Percentiles rank a stretch among this genome's conserved stretches.
Evolutionary conservation across 2,888 invertebrate genomes (phyloP).

Genomic region (Tromatobia lineatoria): DNA sequence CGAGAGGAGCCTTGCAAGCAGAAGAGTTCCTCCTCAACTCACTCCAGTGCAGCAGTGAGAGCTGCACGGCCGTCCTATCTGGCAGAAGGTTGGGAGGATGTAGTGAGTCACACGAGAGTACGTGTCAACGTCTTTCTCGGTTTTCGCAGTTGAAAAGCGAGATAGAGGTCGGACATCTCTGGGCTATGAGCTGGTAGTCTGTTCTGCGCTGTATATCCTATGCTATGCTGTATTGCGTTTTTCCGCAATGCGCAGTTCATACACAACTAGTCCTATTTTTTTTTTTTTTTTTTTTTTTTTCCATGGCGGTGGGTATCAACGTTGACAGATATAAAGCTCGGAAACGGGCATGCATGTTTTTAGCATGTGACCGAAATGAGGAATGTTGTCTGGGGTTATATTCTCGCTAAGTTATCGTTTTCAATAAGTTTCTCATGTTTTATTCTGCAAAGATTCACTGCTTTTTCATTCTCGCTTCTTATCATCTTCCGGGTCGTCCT

Average conservation of each 20-base stretch:
- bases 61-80: neutral
- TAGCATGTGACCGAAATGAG: slow-evolving; percentile 36
- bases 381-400: slow-evolving; percentile 41
- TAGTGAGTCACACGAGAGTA: slow-evolving; percentile 47
- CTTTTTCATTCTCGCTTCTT: neutral
- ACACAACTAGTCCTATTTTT: slow-evolving; percentile 4
- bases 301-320: neutral
- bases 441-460: slow-evolving; percentile 5
- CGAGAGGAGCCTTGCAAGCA: slow-evolving; percentile 31
- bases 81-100: slow-evolving; percentile 10
- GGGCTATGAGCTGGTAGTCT: neutral
- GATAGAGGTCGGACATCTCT: slow-evolving; percentile 15
- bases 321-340: slow-evolving; percentile 55
- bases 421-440: slow-evolving; percentile 46
- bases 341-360: slow-evolving; percentile 33
- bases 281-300: slow-evolving; percentile 30
- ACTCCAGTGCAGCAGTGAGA: slow-evolving; percentile 19
- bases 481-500: neutral
- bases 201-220: slow-evolving; percentile 32
- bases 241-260: slow-evolving; percentile 64
- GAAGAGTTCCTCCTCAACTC: slow-evolving; percentile 32
- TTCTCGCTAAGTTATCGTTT: slow-evolving; percentile 55
- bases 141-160: slow-evolving; percentile 26
- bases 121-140: slow-evolving; percentile 49
- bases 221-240: slow-evolving; percentile 40